Conservation (phyloP, 2,797 vertebrate genomes). For the Coracias cyanogaster region DNA sequence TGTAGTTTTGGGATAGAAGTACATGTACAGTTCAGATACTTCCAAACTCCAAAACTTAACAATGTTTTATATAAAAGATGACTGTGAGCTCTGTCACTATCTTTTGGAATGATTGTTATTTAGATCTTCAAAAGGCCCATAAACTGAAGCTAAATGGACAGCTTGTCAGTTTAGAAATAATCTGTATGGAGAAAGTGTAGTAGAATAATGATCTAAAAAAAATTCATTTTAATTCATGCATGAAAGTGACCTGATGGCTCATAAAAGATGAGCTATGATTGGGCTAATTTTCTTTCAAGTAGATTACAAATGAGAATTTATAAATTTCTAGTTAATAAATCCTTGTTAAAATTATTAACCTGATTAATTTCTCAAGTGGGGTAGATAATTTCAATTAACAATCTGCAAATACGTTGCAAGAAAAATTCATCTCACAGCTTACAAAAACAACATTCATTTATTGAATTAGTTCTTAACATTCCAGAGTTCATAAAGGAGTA, state of each 20-base stretch:
- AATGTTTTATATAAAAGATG: background rate
- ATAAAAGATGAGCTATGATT: background rate
- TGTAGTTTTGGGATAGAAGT: background rate
- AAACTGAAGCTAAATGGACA: background rate
- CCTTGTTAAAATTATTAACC: conserved; percentile 38
- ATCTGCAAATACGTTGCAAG: background rate
- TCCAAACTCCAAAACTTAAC: background rate
- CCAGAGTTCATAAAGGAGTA: background rate
- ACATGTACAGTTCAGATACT: background rate
- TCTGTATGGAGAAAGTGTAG: background rate
- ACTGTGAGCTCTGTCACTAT: background rate
- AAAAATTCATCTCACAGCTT: background rate
- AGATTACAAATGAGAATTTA: conserved; percentile 11
- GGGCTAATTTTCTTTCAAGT: conserved; percentile 22
- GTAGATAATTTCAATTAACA: conserved; percentile 8
- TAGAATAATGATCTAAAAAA: background rate
- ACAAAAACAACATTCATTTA: background rate
- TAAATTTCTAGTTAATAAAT: conserved; percentile 26
- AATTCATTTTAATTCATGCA: background rate
- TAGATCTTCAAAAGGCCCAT: background rate
- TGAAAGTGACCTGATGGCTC: conserved; percentile 18
- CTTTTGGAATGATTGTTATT: background rate
- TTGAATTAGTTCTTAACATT: background rate
- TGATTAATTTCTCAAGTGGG: conserved; percentile 14
- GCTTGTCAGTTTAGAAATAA: background rate